Base-by-base conservation (phyloP, 2,113 vertebrate genomes). In the Spea bombifrons region DNA sequence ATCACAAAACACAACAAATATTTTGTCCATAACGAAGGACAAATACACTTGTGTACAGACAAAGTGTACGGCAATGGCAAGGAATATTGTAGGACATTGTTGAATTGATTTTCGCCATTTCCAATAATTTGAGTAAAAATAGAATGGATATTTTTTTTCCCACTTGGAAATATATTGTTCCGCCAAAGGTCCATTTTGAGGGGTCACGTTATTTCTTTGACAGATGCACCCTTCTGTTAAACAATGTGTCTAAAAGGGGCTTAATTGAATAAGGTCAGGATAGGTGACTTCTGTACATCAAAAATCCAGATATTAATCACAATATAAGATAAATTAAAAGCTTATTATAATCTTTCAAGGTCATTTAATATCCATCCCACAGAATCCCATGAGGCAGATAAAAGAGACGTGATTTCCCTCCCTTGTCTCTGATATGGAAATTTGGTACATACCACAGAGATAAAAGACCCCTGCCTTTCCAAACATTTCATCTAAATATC, bases 401-500 rank as follows among this genome's bases (percentile, higher is more conserved):
- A 70, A 70, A 70, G 44, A 46, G 15, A 48, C 10, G 50, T 4
- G 4, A 50, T 70, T 70, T 70, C 50, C 16, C 61, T 30, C 30
- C n/a, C 8, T 16, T 16, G n/a, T 70, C 15, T 70, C n/a, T 49
- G 68, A 50, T 70, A 70, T 70, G 68, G 47, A 70, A 70, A 70
- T 70, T 70, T 16, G 49, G 48, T 70, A 49, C 47, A 49, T 50
- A 50, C n/a, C n/a, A 9, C 10, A 17, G 48, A 52, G 68, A 70
- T 70, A 5, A 70, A 70, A 70, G 16, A 10, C 30, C 43, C 30
- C 1, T 50, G 3, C 15, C 6, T 50, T 70, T 15, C 45, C 66
- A 68, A 68, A 68, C 47, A 68, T 68, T 68, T 68, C 46, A 68
- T 68, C 47, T 17, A 64, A 7, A 64, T 7, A 64, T 64, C 3